Evolutionary conservation across 2,113 vertebrate genomes (phyloP).

Genomic region (Rhinolophus sinicus): DNA sequence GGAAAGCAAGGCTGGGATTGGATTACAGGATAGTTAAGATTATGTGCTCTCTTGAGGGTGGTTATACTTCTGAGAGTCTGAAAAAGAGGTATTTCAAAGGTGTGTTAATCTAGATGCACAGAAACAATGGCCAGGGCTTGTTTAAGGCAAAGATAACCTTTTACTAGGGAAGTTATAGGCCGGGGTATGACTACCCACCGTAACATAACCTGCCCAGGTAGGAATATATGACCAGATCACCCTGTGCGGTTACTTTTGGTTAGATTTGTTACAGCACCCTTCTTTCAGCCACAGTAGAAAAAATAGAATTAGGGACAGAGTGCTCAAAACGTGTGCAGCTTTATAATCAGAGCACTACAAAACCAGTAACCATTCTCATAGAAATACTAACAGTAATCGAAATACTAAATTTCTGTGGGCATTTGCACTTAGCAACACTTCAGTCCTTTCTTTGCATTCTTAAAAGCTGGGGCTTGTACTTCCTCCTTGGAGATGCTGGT

Average conservation of each 20-base stretch:
- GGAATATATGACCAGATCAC: not conserved
- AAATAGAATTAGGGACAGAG: not conserved
- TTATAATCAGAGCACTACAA: not conserved
- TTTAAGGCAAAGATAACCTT: not conserved
- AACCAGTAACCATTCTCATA: not conserved
- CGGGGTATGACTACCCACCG: not conserved
- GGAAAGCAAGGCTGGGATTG: not conserved
- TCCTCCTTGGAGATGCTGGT: not conserved
- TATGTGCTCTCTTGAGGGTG: not conserved
- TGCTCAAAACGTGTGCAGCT: not conserved
- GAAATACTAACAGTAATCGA: not conserved
- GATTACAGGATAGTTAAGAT: not conserved
- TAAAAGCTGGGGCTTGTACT: not conserved
- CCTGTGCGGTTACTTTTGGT: not conserved
- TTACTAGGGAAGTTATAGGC: not conserved
- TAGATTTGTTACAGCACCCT: not conserved
- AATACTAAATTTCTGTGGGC: not conserved
- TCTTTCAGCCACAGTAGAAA: not conserved
- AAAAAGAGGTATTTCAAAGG: not conserved
- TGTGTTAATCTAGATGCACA: not conserved
- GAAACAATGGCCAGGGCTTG: not conserved
- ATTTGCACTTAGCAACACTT: not conserved
- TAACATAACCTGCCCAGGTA: not conserved
- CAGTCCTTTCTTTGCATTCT: not conserved
- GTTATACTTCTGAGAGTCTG: not conserved